Base-by-base conservation (phyloP, 1,140 invertebrate species). In the Campodea augens region DNA sequence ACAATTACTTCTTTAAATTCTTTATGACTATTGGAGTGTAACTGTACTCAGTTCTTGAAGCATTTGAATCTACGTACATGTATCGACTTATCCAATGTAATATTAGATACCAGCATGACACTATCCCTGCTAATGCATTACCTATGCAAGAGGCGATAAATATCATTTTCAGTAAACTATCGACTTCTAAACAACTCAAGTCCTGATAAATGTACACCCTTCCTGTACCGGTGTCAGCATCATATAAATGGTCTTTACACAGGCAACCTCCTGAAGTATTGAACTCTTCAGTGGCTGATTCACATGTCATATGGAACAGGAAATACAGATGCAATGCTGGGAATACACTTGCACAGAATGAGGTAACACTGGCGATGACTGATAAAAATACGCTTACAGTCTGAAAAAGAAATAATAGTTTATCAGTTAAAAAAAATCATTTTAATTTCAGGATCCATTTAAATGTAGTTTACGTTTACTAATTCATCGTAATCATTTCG, bases 181-280 rank as follows among this genome's bases (percentile, higher is more conserved):
- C 57, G 18, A 68, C 66, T 37, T 69, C 66, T 2, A 58, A 57
- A 54, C 68, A 70, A 41, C 60, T 65, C 25, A 70, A 58, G 37
- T 69, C 66, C 13, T 58, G 48, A 47, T 70, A 70, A 32, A 51
- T 53, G 13, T 60, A 49, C 4, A 55, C 48, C n/a, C 49, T 41
- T 29, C 51, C 48, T 29, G 55, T 46, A 15, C 52, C 37, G 23
- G 54, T 42, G 22, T 50, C 37, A 5, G 45, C 12, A 22, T 55
- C 51, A 0, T 51, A 21, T 15, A 21, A 20, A 18, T 12, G 19
- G 10, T 41, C 25, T 25, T 40, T 56, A 45, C 63, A 66, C 15
- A 58, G 51, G 48, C 63, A 67, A n/a, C n/a, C n/a, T n/a, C n/a
- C n/a, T n/a, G n/a, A n/a, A n/a, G n/a, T n/a, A n/a, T n/a, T n/a